phyloP scores from a whole-genome alignment of 2,113 vertebrate species.

The Pygoscelis adeliae region DNA sequence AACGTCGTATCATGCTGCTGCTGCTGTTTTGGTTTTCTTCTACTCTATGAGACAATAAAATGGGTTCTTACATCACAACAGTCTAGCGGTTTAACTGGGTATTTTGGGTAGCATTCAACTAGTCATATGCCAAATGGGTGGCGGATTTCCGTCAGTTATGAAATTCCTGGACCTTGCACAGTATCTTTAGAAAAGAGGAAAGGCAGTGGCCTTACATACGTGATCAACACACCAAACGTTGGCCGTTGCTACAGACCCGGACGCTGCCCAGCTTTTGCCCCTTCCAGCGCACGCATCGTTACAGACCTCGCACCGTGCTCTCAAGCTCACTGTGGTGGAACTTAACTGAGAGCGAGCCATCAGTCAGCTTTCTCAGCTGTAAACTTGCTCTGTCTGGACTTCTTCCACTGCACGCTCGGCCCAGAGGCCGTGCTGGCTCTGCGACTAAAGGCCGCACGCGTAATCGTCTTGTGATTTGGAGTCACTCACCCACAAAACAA shows the following conservation, averaged over 20 bases:
- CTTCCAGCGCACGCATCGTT: rapidly evolving
- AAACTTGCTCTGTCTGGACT: background rate
- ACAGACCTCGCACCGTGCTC: too few species aligned
- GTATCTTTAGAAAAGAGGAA: background rate
- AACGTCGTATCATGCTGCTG: background rate
- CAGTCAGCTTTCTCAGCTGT: background rate
- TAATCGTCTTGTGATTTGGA: background rate
- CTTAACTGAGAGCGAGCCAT: background rate
- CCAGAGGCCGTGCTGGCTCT: too few species aligned
- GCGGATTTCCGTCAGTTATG: rapidly evolving
- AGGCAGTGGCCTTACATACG: rapidly evolving
- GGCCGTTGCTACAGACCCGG: rapidly evolving
- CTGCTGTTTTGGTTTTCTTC: background rate
- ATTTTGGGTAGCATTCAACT: background rate
- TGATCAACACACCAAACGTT: rapidly evolving
- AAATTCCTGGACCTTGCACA: background rate
- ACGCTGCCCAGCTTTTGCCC: background rate
- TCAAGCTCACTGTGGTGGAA: too few species aligned
- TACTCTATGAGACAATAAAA: background rate
- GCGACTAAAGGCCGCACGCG: background rate
- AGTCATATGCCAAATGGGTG: background rate
- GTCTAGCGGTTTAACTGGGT: background rate
- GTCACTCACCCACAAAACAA: background rate
- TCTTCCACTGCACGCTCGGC: background rate
- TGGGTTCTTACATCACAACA: background rate